These are phyloP conservation scores for Volucella zonaria DNA, from an alignment of 2,888 invertebrate species.

Conservation along the genomic window DNA sequence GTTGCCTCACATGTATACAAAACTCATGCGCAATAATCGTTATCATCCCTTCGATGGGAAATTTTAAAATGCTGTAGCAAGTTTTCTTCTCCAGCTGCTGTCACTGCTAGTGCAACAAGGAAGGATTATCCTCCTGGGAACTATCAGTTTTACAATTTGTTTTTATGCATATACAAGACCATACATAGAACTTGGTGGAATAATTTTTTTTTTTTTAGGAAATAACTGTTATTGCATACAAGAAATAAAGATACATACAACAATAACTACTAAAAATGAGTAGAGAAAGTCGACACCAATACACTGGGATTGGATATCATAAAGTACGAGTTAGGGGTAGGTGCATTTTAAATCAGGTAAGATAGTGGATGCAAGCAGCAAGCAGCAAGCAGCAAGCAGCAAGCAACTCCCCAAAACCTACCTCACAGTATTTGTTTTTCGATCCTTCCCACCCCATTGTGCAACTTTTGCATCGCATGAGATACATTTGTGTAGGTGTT, in stretches of 20 bases:
- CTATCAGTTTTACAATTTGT: conserved; percentile 39
- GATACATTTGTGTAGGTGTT: conserved; percentile 24
- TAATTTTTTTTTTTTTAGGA: conserved; percentile 30
- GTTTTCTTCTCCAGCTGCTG: background rate
- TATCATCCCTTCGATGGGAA: background rate
- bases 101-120: conserved; percentile 46
- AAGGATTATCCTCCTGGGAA: conserved; percentile 44
- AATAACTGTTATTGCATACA: conserved; percentile 50
- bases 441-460: background rate
- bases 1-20: conserved; percentile 49
- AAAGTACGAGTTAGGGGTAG: too few relatives aligned
- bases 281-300: background rate
- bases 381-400: too few relatives aligned
- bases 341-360: too few relatives aligned
- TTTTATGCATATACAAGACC: conserved; percentile 5
- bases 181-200: conserved; percentile 1
- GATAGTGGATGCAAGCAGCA: too few relatives aligned
- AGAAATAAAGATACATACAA: conserved; percentile 34
- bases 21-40: conserved; percentile 56
- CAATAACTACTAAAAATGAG: background rate
- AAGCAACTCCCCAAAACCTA: too few relatives aligned
- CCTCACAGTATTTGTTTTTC: too few relatives aligned
- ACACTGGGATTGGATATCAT: background rate
- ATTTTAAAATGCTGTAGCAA: conserved; percentile 3
- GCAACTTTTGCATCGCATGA: conserved; percentile 6